Base-by-base conservation (phyloP, 2,888 invertebrate genomes). In the Pyrgus malvae region DNA sequence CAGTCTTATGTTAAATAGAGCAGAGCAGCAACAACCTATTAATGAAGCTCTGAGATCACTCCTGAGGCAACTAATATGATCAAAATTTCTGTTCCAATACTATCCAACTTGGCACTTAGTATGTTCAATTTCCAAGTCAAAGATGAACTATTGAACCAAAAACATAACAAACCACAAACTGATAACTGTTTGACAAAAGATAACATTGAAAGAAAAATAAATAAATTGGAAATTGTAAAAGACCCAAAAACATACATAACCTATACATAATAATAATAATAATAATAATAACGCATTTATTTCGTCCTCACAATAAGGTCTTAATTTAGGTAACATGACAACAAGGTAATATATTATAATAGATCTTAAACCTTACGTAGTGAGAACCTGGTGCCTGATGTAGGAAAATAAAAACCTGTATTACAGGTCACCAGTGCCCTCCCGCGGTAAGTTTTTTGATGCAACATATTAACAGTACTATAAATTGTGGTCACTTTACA, bases 121-220 rank as follows among this genome's bases (percentile, higher is more conserved):
- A 11, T 42, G 45, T 27, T 42, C 51, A 27, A 27, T 55, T 29
- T 41, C 48, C 16, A 33, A 8, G 21, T 16, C 35, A 35, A 35
- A 35, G 25, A 42, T 3, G 45, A 42, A n/a, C 27, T 27, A 27
- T 27, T 27, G 27, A 27, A n/a, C n/a, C 27, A 27, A 27, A n/a
- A n/a, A 27, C 8, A 27, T 27, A 8, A 27, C 8, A 27, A n/a
- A n/a, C 27, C 8, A n/a, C 27, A 8, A 27, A 27, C n/a, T 27
- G 27, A n/a, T 27, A n/a, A 27, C n/a, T 27, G 27, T 27, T 27
- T 27, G 27, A n/a, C n/a, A n/a, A 8, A 27, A 27, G 8, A 27
- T 27, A n/a, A 27, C 27, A n/a, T n/a, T 8, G 27, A 27, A 8
- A 27, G n/a, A 27, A 27, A n/a, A n/a, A n/a, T 27, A 27, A 27